Evolutionary conservation across 2,888 invertebrate genomes (phyloP).

Genomic region (Phalera bucephala): DNA sequence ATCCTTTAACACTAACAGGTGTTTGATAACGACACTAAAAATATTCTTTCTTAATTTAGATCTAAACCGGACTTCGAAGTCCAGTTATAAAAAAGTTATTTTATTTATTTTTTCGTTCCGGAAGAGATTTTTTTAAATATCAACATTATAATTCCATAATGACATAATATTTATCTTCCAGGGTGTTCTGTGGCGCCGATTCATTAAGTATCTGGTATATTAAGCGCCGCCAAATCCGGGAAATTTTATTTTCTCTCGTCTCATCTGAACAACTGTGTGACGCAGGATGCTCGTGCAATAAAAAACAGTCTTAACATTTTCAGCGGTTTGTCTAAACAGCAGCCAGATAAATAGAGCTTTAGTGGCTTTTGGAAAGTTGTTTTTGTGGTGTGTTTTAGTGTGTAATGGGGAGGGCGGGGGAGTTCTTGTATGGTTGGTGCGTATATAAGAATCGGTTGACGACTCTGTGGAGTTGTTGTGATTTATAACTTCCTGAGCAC

Average conservation of each 20-base stretch:
- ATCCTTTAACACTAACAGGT: too few relatives aligned
- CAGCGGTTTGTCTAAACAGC: constrained; percentile 47
- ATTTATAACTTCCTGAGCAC: constrained; percentile 75
- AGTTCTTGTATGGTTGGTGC: constrained; percentile 43
- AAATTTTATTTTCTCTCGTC: constrained; percentile 38
- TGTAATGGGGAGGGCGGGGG: constrained; percentile 13
- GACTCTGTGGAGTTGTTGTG: constrained; percentile 53
- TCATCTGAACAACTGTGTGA: constrained; percentile 36
- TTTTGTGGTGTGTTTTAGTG: constrained; percentile 11
- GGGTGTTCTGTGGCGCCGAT: constrained; percentile 37
- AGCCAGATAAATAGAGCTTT: constrained; percentile 43
- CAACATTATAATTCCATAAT: constrained; percentile 19
- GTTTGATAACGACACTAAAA: too few relatives aligned
- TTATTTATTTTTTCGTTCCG: constrained; percentile 16
- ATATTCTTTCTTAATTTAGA: constrained; percentile 5
- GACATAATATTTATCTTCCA: constrained; percentile 18
- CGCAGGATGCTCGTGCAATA: constrained; percentile 67
- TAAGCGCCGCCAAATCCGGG: constrained; percentile 15
- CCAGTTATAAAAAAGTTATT: constrained; percentile 17
- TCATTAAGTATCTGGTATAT: constrained; percentile 47
- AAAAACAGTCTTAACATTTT: constrained; percentile 68
- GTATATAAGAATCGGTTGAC: constrained; percentile 50
- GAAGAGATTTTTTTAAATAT: constrained; percentile 16
- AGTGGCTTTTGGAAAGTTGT: constrained; percentile 13
- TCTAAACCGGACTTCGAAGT: constrained; percentile 10